phyloP scores from a whole-genome alignment of 2,888 invertebrate genomes.

The Sphaerophoria rueppellii region DNA sequence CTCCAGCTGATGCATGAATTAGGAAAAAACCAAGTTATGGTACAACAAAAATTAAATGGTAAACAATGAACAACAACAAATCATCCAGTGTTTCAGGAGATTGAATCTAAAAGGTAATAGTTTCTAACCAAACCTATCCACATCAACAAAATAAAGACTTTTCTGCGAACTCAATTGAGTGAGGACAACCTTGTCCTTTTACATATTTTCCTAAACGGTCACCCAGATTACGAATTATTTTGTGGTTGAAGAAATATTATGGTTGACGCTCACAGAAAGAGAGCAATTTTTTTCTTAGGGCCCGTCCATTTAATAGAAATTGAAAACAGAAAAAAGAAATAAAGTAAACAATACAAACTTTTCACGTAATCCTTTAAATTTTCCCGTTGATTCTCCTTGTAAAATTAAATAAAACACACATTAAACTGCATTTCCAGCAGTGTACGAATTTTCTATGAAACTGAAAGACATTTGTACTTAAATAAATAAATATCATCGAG shows the following conservation, averaged over 20 bases:
- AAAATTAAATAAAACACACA: constrained; percentile 16
- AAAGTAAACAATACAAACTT: constrained; percentile 49
- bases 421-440: constrained; percentile 37
- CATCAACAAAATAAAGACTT: too few relatives aligned
- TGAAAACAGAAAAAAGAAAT: constrained; percentile 11
- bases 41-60: too few relatives aligned
- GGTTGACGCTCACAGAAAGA: too few relatives aligned
- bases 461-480: constrained; percentile 18
- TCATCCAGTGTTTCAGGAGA: too few relatives aligned
- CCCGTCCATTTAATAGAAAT: constrained; percentile 41
- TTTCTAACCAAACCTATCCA: too few relatives aligned
- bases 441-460: constrained; percentile 3
- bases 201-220: too few relatives aligned
- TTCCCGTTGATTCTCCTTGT: background rate
- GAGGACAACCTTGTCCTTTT: too few relatives aligned
- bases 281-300: background rate
- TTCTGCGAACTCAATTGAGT: too few relatives aligned
- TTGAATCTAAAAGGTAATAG: too few relatives aligned
- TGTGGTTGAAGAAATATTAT: background rate
- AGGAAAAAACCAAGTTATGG: too few relatives aligned
- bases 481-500: constrained; percentile 40
- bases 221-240: background rate
- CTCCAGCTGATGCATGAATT: too few relatives aligned
- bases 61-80: too few relatives aligned
- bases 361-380: constrained; percentile 65